Conservation (phyloP, 2,888 invertebrate species). For the Neoascia interrupta region DNA sequence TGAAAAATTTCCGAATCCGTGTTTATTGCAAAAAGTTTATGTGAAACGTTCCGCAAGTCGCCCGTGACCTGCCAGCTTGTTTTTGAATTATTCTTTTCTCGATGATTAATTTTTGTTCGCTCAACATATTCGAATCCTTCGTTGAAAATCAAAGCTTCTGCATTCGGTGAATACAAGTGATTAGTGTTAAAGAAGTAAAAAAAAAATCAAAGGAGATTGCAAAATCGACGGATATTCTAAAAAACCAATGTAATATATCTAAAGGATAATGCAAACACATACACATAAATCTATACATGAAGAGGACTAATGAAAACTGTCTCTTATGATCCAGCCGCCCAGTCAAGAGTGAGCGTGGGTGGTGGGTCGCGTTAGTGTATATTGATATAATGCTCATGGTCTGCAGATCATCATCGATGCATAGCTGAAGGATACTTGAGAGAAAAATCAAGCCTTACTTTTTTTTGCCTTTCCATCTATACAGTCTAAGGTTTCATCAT, state of each 20-base stretch:
- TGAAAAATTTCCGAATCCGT: background rate
- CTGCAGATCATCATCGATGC: constrained; percentile 44
- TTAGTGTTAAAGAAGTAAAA: constrained; percentile 14
- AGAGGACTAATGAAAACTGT: constrained; percentile 15
- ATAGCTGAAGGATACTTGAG: constrained; percentile 34
- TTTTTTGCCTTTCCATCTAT: background rate
- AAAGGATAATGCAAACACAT: constrained; percentile 19
- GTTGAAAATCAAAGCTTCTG: constrained; percentile 6
- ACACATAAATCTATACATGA: background rate
- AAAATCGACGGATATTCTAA: constrained; percentile 21
- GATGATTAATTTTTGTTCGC: constrained; percentile 49
- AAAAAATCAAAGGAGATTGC: constrained; percentile 33
- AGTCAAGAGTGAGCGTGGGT: background rate
- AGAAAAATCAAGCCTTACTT: constrained; percentile 25
- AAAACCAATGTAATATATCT: constrained; percentile 13
- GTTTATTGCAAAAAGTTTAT: constrained; percentile 16
- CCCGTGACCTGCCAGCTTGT: constrained; percentile 31
- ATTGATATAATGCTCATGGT: constrained; percentile 13
- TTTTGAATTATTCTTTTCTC: constrained; percentile 38
- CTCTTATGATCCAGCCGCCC: constrained; percentile 3
- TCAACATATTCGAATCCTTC: constrained; percentile 28
- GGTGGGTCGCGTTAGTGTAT: background rate
- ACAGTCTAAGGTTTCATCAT: constrained; percentile 14
- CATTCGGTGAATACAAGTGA: constrained; percentile 24
- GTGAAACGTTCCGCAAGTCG: constrained; percentile 11